Base-by-base conservation (phyloP, 2,888 invertebrate genomes). In the Cantharis nigra region DNA sequence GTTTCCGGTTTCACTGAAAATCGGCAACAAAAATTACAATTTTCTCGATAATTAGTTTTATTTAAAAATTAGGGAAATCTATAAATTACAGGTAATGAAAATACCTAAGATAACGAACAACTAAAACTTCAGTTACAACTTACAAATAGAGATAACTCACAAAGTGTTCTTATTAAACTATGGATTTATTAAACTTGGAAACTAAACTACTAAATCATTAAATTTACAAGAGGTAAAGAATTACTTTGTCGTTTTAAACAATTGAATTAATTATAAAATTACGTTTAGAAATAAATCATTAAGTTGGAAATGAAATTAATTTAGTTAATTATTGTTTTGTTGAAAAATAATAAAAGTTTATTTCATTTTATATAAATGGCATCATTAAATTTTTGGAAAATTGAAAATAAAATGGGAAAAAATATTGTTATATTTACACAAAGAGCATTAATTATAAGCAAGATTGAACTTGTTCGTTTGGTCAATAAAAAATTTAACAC, bases 161-260 rank as follows among this genome's bases (percentile, higher is more conserved):
- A 49, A 49, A 49, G 49, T 49, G 49, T 49, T 49, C 49, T 49
- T 49, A 49, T 49, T n/a, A 26, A 67, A 67, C 26, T 67, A 67
- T 67, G 26, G 65, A 20, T 23, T 67, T 67, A 67, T 67, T 67
- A 67, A 67, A 67, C 16, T 67, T 67, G 23, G 23, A 67, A 67
- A 67, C 65, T 67, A n/a, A 26, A 23, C 65, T 67, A 20, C 65
- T 67, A 67, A 67, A 67, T 67, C 65, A 67, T 67, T 67, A 67
- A 26, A 67, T 67, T 67, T 67, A 67, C 65, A 67, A 67, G 26
- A 67, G 23, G 49, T 49, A 49, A 49, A 49, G 49, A 26, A 67
- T 67, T 67, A 67, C 20, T 23, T 67, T 67, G 23, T 23, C 65
- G n/a, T 67, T 67, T 23, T 26, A 26, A 67, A 67, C 65, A 67